Evolutionary conservation across 2,888 invertebrate genomes (phyloP).

Genomic region (Buathra laborator): DNA sequence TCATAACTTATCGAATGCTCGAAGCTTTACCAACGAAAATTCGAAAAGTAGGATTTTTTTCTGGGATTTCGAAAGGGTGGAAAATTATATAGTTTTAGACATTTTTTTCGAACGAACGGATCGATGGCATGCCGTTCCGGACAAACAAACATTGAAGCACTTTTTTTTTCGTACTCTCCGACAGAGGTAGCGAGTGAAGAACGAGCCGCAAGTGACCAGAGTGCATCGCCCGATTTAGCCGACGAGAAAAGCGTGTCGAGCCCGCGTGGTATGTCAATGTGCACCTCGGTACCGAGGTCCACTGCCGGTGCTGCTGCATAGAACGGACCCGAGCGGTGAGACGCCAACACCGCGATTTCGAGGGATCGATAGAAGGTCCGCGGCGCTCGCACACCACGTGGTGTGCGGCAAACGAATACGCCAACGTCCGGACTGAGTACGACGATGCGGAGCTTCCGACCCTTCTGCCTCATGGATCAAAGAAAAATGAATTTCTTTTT

Average conservation of each 20-base stretch:
- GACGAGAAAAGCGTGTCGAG: conserved; percentile 4
- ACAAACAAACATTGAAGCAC: not conserved
- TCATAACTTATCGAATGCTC: no score
- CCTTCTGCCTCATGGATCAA: conserved; percentile 11
- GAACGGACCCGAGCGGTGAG: conserved; percentile 24
- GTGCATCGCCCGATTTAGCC: conserved; percentile 53
- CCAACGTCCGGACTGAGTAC: conserved; percentile 29
- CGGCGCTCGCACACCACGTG: conserved; percentile 57
- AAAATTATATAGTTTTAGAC: no score
- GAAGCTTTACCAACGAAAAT: no score
- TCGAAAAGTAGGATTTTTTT: no score
- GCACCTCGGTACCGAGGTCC: conserved; percentile 28
- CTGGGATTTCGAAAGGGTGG: no score
- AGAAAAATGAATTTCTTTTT: not conserved
- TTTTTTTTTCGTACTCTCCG: not conserved
- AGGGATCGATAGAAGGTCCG: conserved; percentile 59
- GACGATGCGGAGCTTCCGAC: conserved; percentile 5
- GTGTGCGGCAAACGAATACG: conserved; percentile 57
- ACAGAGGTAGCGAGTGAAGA: not conserved
- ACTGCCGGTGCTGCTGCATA: conserved; percentile 44
- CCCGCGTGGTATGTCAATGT: conserved; percentile 22
- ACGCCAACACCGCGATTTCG: conserved; percentile 54
- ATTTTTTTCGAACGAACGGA: not conserved
- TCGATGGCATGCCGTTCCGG: not conserved
- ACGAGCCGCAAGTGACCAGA: conserved; percentile 34